Evolutionary conservation across 2,888 invertebrate genomes (phyloP), one percentile per base, ranked within the genome.

Genomic region (Gonocerus acuteangulatus): DNA sequence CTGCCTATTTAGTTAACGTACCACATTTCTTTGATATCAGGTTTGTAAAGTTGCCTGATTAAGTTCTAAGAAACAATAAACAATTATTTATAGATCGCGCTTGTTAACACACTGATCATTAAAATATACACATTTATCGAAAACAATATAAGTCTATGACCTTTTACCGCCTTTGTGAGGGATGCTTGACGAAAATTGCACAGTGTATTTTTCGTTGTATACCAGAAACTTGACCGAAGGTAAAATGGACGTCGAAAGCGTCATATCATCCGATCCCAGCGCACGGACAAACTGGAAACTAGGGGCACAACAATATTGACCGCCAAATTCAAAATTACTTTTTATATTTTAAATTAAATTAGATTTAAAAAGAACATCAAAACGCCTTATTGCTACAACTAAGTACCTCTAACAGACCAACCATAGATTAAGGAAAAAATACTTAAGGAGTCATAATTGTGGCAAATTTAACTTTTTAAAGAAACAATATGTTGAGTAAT

Each of bases 231-330:
- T 48, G 22, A 59, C 48, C 44, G 13, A 59, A 48, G 36, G 23
- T 39, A 59, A 59, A 59, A 59, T 59, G 59, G 59, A 59, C 59
- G 59, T 48, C 48, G 59, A 59, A 59, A 59, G 59, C 59, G 59
- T 59, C 59, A 59, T 59, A 59, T 59, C 59, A 19, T 23, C n/a
- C 36, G 59, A 59, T 42, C 45, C 36, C 59, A 59, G 59, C 59
- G 59, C 59, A 11, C 36, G 48, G 22, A 15, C 72, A 71, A 68
- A 45, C 27, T 18, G n/a, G 7, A 6, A 45, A 57, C 57, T 57
- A 57, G 18, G 2, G 13, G n/a, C n/a, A 13, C 4, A 27, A 9
- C 9, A 27, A 27, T 9, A 54, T 19, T 21, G 1, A 54, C 39
- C 42, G 39, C 22, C 39, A 54, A 39, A n/a, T 54, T 39, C 15